Percentiles rank a stretch among this genome's conserved stretches.
Conservation (phyloP, 2,888 invertebrate genomes). For the Masnerella sp. region DNA sequence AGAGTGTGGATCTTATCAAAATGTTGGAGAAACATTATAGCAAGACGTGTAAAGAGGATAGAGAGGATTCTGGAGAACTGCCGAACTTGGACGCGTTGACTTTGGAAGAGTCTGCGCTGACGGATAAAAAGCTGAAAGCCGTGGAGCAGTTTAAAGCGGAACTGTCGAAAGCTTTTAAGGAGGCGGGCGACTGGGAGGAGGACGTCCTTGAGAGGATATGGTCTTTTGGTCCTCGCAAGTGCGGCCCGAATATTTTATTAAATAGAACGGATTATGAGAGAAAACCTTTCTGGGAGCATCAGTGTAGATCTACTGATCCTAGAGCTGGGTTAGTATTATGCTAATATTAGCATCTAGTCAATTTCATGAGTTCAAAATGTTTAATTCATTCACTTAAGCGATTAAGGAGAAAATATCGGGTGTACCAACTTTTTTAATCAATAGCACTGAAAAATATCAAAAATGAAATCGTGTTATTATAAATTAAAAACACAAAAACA, state of each 20-base stretch:
- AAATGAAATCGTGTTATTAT: too few species aligned
- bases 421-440: too few species aligned
- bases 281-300: conserved; percentile 79
- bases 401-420: too few species aligned
- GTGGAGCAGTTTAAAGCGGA: conserved; percentile 79
- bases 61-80: conserved; percentile 32
- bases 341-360: not conserved
- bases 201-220: conserved; percentile 85
- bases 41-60: conserved; percentile 58
- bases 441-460: too few species aligned
- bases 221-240: conserved; percentile 94
- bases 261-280: conserved; percentile 87
- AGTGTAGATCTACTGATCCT: conserved; percentile 65
- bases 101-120: conserved; percentile 64
- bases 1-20: conserved; percentile 85
- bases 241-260: conserved; percentile 92
- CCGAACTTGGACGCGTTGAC: conserved; percentile 58
- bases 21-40: conserved; percentile 80
- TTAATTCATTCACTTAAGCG: too few species aligned
- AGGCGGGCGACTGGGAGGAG: conserved; percentile 79
- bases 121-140: conserved; percentile 69
- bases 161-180: conserved; percentile 81
- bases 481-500: too few species aligned
- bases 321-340: conserved; percentile 67
- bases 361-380: too few species aligned